These are phyloP conservation scores for Salmo trutta DNA, from an alignment of 2,797 vertebrate genomes.

Conservation along the genomic window DNA sequence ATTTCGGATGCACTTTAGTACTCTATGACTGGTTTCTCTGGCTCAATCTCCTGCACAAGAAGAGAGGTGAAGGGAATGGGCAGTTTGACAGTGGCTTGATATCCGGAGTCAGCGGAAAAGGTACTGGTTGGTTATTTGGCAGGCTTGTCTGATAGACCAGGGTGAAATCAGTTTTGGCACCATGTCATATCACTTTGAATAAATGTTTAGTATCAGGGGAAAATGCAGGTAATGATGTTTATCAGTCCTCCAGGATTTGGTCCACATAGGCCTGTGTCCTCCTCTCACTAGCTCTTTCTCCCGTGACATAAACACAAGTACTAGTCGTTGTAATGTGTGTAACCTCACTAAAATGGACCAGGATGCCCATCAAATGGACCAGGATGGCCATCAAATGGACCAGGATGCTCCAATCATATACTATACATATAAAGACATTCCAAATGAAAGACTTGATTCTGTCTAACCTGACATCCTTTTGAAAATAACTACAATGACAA, in stretches of 20 bases:
- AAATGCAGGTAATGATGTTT: neutral
- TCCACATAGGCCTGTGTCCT: neutral
- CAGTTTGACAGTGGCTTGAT: constrained; percentile 31
- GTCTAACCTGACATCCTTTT: neutral
- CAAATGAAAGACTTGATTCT: neutral
- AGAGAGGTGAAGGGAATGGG: constrained; percentile 26
- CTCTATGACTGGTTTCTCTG: constrained; percentile 35
- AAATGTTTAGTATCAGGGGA: neutral
- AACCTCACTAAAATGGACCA: neutral
- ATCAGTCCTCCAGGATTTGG: constrained; percentile 4
- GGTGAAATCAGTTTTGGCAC: constrained; percentile 24
- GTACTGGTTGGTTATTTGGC: constrained; percentile 8
- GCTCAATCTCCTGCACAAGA: constrained; percentile 18
- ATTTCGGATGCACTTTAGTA: neutral
- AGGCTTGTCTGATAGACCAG: constrained; percentile 21
- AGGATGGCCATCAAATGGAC: neutral
- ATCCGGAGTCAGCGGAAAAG: neutral
- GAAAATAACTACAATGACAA: neutral
- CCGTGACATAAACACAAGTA: neutral
- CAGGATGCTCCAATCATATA: neutral
- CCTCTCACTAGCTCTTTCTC: neutral
- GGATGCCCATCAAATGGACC: neutral
- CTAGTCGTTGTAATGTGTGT: neutral
- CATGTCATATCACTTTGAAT: constrained; percentile 10
- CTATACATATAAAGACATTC: neutral